Evolutionary conservation across 2,797 vertebrate species (phyloP), one percentile per base, ranked within the genome.

Genomic region (Characodon lateralis): DNA sequence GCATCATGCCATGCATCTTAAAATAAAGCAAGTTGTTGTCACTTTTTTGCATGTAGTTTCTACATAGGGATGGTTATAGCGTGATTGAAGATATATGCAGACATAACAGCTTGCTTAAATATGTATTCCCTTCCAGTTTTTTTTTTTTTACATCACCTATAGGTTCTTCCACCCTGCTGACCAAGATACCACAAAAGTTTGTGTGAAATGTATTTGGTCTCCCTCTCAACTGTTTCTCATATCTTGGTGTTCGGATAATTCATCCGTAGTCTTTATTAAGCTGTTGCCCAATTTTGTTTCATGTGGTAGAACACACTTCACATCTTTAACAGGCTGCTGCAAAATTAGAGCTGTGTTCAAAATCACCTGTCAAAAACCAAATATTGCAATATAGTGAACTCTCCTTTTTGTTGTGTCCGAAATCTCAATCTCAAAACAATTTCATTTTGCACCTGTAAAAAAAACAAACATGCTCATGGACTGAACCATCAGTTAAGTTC

Each of bases 11-110:
- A 31, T 73, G 73, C 28, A 68, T 84, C 41, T 31, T 55, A 41
- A 77, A 83, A 84, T 50, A 69, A 78, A 66, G n/a, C 63, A 24
- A 48, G 35, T 43, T 83, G 72, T 51, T 26, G 39, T 48, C 43
- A 77, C 16, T 66, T 71, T 53, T 13, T 6, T 5, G 35, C 12
- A 8, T 28, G 18, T 63, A 59, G 39, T 81, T 83, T 83, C 26
- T 53, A 73, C 78, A 78, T 83, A 71, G 71, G 61, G 28, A 39
- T 22, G 35, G 4, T 66, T 39, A 41, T 41, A 24, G 22, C n/a
- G 65, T 3, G 10, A 66, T 7, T 66, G 39, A 24, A 41, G 39
- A 24, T 55, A 55, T 48, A 9, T 48, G 46, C 46, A 48, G 46
- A 13, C 0, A 9, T 22, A 8, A 55, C 22, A 22, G 20, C 22